Evolutionary conservation across 35 echinoderm and acorn worm genomes (phyloP).

Genomic region (Hemicentrotus pulcherrimus): DNA sequence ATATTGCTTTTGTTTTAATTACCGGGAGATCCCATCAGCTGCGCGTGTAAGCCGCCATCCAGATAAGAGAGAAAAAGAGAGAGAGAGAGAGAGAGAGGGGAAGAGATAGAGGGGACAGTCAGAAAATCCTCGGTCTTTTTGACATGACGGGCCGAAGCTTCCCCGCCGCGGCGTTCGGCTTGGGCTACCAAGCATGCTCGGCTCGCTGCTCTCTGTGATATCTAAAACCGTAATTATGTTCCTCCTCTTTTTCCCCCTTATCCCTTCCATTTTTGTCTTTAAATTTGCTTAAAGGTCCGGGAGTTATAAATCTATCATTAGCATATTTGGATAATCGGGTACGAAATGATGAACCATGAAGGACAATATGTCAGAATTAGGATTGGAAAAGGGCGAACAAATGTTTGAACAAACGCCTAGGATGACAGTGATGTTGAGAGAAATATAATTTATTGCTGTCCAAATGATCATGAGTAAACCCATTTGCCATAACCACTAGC

Average conservation of each 20-base stretch:
- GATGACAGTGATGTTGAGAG: not conserved
- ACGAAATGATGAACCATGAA: not conserved
- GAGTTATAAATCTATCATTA: slow-evolving; percentile 14
- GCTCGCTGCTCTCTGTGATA: not conserved
- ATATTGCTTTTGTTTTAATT: slow-evolving; percentile 20
- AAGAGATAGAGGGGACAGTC: not conserved
- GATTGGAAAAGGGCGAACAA: slow-evolving; percentile 1
- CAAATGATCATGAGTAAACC: not conserved
- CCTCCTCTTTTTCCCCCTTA: not conserved
- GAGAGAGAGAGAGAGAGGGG: not conserved
- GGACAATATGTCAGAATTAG: not conserved
- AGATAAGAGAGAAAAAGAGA: not conserved
- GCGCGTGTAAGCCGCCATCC: not conserved
- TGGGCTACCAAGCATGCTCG: not conserved
- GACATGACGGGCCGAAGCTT: not conserved
- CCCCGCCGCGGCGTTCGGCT: slow-evolving; percentile 9
- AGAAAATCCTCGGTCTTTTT: not conserved
- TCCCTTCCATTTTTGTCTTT: not conserved
- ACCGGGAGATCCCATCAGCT: not conserved
- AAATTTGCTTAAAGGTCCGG: slow-evolving; percentile 10
- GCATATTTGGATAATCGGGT: slow-evolving; percentile 17
- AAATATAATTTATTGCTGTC: not conserved
- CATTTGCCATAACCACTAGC: not conserved
- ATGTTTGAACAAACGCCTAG: not conserved
- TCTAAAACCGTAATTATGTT: not conserved